These are phyloP conservation scores for Galaxias olidus DNA, from an alignment of 2,797 vertebrate species.

Conservation along the genomic window DNA sequence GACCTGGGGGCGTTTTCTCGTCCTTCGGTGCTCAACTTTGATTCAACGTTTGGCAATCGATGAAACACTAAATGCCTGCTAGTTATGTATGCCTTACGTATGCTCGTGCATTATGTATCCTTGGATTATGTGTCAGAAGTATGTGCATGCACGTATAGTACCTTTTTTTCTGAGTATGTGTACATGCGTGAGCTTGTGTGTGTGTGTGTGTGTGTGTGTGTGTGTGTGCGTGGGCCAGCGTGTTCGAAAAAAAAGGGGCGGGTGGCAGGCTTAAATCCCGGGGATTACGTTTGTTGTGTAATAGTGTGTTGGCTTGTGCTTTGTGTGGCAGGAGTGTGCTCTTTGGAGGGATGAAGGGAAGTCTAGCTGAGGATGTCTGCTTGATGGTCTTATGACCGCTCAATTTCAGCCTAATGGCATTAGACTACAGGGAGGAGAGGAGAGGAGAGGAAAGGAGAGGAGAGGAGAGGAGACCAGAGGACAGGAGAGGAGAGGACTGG, in stretches of 20 bases:
- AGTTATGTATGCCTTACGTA: too few species aligned
- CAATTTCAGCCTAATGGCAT: too few species aligned
- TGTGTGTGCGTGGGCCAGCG: neutral
- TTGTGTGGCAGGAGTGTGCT: slow-evolving; percentile 38
- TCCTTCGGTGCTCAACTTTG: too few species aligned
- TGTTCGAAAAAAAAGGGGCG: too few species aligned
- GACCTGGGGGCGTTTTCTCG: too few species aligned
- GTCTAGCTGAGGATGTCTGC: neutral
- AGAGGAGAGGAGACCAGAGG: neutral
- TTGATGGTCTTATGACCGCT: too few species aligned
- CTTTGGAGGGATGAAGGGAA: slow-evolving; percentile 28
- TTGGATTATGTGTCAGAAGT: neutral
- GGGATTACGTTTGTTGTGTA: slow-evolving; percentile 51
- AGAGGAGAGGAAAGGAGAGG: too few species aligned
- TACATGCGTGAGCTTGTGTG: neutral
- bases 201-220: slow-evolving; percentile 7
- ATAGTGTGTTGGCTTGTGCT: slow-evolving; percentile 31
- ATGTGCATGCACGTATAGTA: neutral
- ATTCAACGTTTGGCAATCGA: too few species aligned
- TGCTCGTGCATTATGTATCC: too few species aligned
- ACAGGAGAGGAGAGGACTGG: neutral
- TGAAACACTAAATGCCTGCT: too few species aligned
- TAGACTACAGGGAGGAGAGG: too few species aligned
- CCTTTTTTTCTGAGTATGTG: neutral
- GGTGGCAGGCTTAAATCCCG: slow-evolving; percentile 34